phyloP scores from a whole-genome alignment of 2,888 invertebrate genomes.

The Eristalis pertinax region DNA sequence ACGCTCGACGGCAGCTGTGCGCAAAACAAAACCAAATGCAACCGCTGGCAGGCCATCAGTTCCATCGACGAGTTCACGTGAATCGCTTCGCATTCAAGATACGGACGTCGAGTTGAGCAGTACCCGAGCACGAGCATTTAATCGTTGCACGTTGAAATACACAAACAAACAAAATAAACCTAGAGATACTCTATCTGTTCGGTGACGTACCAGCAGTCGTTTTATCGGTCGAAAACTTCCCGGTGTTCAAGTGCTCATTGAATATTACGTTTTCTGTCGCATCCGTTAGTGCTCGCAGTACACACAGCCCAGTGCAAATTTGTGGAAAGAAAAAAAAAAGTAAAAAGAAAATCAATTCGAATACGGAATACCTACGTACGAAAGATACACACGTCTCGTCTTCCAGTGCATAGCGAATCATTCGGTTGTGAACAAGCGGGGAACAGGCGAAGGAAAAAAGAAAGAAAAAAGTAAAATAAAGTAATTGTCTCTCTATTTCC shows the following conservation, averaged over 20 bases:
- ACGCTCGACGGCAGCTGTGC: conserved; percentile 20
- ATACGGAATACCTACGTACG: not conserved
- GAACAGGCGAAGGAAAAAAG: not conserved
- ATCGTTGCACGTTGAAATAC: conserved; percentile 15
- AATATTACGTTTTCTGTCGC: conserved; percentile 35
- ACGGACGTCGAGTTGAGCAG: conserved; percentile 43
- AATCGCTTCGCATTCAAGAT: conserved; percentile 44
- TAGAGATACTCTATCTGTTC: conserved; percentile 16
- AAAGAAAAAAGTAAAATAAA: conserved; percentile 27
- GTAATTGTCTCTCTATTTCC: conserved; percentile 28
- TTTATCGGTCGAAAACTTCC: conserved; percentile 61
- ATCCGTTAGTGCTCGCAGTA: conserved; percentile 43
- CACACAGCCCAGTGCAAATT: conserved; percentile 34
- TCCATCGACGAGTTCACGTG: conserved; percentile 52
- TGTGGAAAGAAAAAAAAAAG: conserved; percentile 14
- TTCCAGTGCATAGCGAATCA: conserved; percentile 59
- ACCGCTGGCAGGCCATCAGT: conserved; percentile 40
- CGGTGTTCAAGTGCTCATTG: conserved; percentile 35
- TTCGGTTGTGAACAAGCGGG: conserved; percentile 44
- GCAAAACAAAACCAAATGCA: conserved; percentile 59
- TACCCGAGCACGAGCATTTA: conserved; percentile 42
- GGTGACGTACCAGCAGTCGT: conserved; percentile 54
- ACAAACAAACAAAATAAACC: not conserved
- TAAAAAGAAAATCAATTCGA: conserved; percentile 11
- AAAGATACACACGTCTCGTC: conserved; percentile 55